Evolutionary conservation across 2,888 invertebrate genomes (phyloP).

Genomic region (Cantharis flavilabris): DNA sequence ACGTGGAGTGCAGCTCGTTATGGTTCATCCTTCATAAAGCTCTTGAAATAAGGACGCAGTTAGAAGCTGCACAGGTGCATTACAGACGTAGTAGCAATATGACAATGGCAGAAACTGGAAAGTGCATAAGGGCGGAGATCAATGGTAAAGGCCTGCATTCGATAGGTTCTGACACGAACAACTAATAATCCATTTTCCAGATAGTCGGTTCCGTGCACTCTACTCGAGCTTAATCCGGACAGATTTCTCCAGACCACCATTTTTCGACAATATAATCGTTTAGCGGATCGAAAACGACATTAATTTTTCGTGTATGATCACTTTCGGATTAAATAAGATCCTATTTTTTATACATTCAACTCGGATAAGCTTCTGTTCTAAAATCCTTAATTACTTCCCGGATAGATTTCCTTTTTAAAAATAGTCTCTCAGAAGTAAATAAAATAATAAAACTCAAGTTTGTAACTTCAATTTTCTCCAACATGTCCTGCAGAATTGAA

Average conservation of each 20-base stretch:
- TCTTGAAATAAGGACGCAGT: slow-evolving; percentile 1
- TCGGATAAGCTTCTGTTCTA: not conserved
- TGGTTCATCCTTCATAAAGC: not conserved
- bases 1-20: slow-evolving; percentile 4
- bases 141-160: slow-evolving; percentile 31
- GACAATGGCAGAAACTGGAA: slow-evolving; percentile 35
- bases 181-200: slow-evolving; percentile 44
- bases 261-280: slow-evolving; percentile 40
- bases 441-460: slow-evolving; percentile 13
- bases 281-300: slow-evolving; percentile 33
- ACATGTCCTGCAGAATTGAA: slow-evolving; percentile 26
- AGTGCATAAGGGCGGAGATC: slow-evolving; percentile 36
- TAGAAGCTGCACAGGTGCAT: slow-evolving; percentile 25
- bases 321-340: not conserved
- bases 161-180: slow-evolving; percentile 40
- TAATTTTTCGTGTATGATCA: slow-evolving; percentile 23
- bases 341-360: not conserved
- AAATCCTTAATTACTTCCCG: not conserved
- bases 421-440: slow-evolving; percentile 19
- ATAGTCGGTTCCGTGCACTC: slow-evolving; percentile 33
- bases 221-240: slow-evolving; percentile 25
- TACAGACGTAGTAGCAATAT: slow-evolving; percentile 25
- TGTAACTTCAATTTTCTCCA: slow-evolving; percentile 25
- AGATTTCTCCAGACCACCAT: slow-evolving; percentile 27
- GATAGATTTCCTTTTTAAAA: slow-evolving; percentile 14